Evolutionary conservation across 2,113 vertebrate species (phyloP).

Genomic region (Gavialis gangeticus): DNA sequence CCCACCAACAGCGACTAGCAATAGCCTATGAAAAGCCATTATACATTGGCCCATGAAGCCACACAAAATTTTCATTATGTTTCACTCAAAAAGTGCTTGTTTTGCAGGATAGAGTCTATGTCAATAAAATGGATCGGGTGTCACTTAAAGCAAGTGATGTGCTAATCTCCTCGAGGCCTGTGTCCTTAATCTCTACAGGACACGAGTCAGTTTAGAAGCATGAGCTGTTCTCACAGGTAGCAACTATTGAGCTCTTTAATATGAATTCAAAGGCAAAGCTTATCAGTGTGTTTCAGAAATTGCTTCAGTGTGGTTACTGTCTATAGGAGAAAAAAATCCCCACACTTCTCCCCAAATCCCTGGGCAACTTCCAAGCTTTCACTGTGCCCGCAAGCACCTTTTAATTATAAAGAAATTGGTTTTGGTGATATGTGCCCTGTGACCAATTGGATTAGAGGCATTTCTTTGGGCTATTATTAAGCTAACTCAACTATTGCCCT

Average conservation of each 20-base stretch:
- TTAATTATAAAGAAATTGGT: constrained; percentile 82
- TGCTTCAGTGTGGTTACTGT: constrained; percentile 73
- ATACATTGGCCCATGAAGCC: constrained; percentile 59
- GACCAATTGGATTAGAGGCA: constrained; percentile 80
- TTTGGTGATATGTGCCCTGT: constrained; percentile 78
- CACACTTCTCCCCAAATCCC: constrained; percentile 58
- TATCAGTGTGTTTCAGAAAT: constrained; percentile 83
- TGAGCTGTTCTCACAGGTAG: constrained; percentile 80
- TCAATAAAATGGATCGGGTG: constrained; percentile 83
- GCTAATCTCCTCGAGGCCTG: constrained; percentile 77
- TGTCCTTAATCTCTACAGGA: constrained; percentile 83
- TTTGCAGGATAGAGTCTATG: constrained; percentile 75
- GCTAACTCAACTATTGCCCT: constrained; percentile 72
- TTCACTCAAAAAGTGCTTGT: constrained; percentile 81
- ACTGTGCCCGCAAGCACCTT: constrained; percentile 66
- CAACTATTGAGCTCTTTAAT: constrained; percentile 80
- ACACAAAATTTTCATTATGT: constrained; percentile 78
- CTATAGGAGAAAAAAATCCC: constrained; percentile 55
- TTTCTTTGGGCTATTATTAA: constrained; percentile 80
- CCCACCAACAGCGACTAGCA: constrained; percentile 28
- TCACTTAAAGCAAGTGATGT: constrained; percentile 80
- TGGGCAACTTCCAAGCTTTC: constrained; percentile 74
- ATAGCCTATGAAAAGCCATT: constrained; percentile 60
- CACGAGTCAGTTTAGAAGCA: constrained; percentile 76
- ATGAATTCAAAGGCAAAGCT: constrained; percentile 83